phyloP scores from a whole-genome alignment of 2,797 vertebrate genomes.

The Sebastes glaucus region DNA sequence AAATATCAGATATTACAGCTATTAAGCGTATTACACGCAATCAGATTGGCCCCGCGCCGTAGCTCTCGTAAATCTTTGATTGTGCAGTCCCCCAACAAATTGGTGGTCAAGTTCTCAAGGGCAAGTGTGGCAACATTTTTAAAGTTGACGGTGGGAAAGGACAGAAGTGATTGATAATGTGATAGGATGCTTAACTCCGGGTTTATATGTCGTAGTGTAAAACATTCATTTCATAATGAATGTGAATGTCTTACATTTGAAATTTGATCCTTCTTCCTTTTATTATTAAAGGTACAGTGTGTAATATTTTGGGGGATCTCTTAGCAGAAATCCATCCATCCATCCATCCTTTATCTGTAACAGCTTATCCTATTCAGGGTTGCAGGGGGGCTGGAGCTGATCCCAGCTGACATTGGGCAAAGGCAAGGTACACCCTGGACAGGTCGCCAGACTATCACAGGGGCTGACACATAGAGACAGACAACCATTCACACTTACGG shows the following conservation, averaged over 20 bases:
- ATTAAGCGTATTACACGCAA: constrained; percentile 67
- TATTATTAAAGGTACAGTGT: not conserved
- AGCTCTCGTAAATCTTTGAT: constrained; percentile 65
- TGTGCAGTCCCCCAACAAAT: constrained; percentile 41
- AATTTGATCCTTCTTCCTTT: not conserved
- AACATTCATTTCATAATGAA: not conserved
- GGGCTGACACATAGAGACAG: too few relatives aligned
- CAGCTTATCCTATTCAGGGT: too few relatives aligned
- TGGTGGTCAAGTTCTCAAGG: constrained; percentile 54
- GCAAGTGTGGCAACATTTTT: constrained; percentile 34
- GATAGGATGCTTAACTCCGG: constrained; percentile 13
- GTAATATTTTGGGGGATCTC: too few relatives aligned
- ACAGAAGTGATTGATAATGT: constrained; percentile 12
- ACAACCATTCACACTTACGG: too few relatives aligned
- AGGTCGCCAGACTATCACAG: too few relatives aligned
- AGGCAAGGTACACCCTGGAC: too few relatives aligned
- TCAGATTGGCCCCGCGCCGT: constrained; percentile 33
- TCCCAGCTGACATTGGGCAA: too few relatives aligned
- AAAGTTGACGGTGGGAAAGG: not conserved
- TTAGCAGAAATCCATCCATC: too few relatives aligned
- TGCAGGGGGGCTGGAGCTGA: too few relatives aligned
- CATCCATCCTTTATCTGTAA: too few relatives aligned
- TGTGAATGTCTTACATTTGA: not conserved
- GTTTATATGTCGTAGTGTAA: not conserved
- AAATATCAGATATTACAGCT: constrained; percentile 76